Conservation (phyloP, 2,888 invertebrate species). For the Schizaphis graminum region DNA sequence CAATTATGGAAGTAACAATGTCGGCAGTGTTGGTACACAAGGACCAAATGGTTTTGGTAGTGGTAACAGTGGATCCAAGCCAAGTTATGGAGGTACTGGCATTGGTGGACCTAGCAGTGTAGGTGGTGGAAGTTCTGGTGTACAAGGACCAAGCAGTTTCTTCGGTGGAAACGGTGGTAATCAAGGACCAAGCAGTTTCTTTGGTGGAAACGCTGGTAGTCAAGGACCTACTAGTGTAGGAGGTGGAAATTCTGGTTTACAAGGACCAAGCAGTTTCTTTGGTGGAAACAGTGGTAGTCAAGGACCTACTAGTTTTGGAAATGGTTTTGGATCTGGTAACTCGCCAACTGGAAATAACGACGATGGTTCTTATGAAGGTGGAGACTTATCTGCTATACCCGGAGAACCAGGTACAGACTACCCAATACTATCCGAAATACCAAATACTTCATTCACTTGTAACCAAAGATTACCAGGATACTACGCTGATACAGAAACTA, state of each 20-base stretch:
- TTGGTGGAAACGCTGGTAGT: slow-evolving; percentile 67
- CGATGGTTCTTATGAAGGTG: slow-evolving; percentile 78
- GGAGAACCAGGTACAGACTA: slow-evolving; percentile 88
- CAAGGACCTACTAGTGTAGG: slow-evolving; percentile 68
- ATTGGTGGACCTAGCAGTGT: slow-evolving; percentile 63
- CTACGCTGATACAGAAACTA: slow-evolving; percentile 88
- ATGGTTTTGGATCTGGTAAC: slow-evolving; percentile 69
- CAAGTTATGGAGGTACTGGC: slow-evolving; percentile 65
- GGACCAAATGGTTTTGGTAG: slow-evolving; percentile 68
- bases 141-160: slow-evolving; percentile 64
- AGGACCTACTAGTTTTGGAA: slow-evolving; percentile 66
- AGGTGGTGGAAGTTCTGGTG: slow-evolving; percentile 58
- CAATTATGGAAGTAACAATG: slow-evolving; percentile 59
- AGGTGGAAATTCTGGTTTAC: slow-evolving; percentile 67
- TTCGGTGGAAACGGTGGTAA: slow-evolving; percentile 67
- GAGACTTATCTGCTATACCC: slow-evolving; percentile 89
- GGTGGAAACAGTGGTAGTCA: slow-evolving; percentile 63
- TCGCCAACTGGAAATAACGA: slow-evolving; percentile 69
- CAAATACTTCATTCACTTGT: slow-evolving; percentile 86
- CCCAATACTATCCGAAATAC: slow-evolving; percentile 83
- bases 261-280: slow-evolving; percentile 67
- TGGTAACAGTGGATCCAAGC: slow-evolving; percentile 67
- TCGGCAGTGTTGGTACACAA: slow-evolving; percentile 56
- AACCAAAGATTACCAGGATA: slow-evolving; percentile 87
- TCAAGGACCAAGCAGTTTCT: slow-evolving; percentile 67